Evolutionary conservation across 2,888 invertebrate species (phyloP), one percentile per base, ranked within the genome.

Genomic region (Parnassius smintheus): DNA sequence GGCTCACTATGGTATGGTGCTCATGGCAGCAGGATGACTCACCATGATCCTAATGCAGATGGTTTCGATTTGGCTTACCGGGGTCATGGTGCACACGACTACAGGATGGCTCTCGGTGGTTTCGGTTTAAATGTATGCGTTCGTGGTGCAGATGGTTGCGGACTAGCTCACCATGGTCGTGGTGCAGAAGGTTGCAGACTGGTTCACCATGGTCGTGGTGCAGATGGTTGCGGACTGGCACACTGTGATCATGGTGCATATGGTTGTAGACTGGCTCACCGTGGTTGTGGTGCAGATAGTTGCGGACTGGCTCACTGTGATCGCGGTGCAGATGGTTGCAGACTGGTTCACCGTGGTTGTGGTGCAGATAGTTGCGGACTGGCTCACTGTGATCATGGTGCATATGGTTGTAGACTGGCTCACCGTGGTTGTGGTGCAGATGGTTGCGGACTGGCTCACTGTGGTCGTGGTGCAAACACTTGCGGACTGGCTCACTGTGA

Each of bases 41-140:
- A 97, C 97, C 57, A 96, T 97, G 97, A 82, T 97, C 97, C 72
- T 96, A 92, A 42, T 12, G 48, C 48, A 7, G 95, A 95, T 66
- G 96, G 96, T 69, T 93, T 94, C 48, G 93, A 95, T 96, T 66
- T 96, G 92, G 69, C 96, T 96, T 89, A 97, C 97, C 57, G 96
- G 97, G 97, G 82, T 97, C 97, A 72, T 96, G 92, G 42, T 12
- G 13, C 48, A n/a, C 95, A 93, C 93, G 58, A 92, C 92, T 67
- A 93, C 94, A 60, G 93, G 93, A 86, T n/a, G 7, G n/a, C 62
- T 50, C 71, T 89, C 92, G 92, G 63, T 91, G 90, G 67, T 92
- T 89, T 62, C 91, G 91, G 62, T 88, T 86, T 70, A 91, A 75
- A 64, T 90, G 88, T 75, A 86, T 86, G 72, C 81, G 10, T 9